Base-by-base conservation (phyloP, 2,113 vertebrate genomes). In the Chamaetylas fuelleborni region DNA sequence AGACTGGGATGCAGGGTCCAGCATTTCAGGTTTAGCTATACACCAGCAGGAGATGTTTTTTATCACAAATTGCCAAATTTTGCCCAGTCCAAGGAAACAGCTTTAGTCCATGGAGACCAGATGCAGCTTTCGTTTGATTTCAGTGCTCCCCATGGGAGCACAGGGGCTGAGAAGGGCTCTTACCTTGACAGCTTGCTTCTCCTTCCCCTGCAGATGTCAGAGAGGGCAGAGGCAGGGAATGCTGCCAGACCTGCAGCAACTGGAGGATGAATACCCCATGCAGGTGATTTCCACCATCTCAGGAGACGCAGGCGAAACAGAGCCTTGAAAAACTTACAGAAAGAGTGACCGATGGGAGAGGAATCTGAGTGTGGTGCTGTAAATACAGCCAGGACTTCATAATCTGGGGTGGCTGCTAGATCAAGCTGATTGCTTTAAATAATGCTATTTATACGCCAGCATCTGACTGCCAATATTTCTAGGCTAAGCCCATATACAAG, bases 281-380 rank as follows among this genome's bases (percentile, higher is more conserved):
- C 19, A 73, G 42, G 15, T 0, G 0, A 69, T 64, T 79, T 48
- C 38, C 22, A 56, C 5, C 0, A 1, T 29, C 40, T 25, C 0
- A 0, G 40, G 43, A 72, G 61, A 42, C 19, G 13, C 1, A 3
- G n/a, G n/a, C 0, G 0, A 62, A 77, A 38, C 0, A 42, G 61
- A 85, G 25, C 10, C 17, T 40, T 43, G 13, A 10, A 14, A 33
- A 23, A 19, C 28, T 76, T 7, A 1, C 8, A 65, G 45, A 38
- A 66, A 33, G 47, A 43, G n/a, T 15, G 20, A 29, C 18, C 0
- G 0, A 29, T 2, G 2, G 53, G n/a, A 48, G 15, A 33, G 14
- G 6, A 33, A 31, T 33, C 56, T 29, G 33, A 40, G 31, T 9
- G 50, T 40, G 19, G 13, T 18, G 20, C 17, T 65, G 18, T 54